Evolutionary conservation across 2,113 vertebrate species (phyloP).

Genomic region (pig (Sus scrofa)): T2T-Sscrofa CM000826.6:21073001-21073500

Average conservation of each 20-base stretch:
- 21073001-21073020: neutral
- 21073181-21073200: neutral
- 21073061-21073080: neutral
- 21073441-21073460: neutral
- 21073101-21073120: neutral
- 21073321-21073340: neutral
- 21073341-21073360: neutral
- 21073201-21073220: neutral
- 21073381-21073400: neutral
- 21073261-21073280: neutral
- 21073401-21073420: neutral
- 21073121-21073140: neutral
- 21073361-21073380: neutral
- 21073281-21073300: neutral
- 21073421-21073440: neutral
- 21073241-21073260: neutral
- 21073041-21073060: neutral
- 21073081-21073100: neutral
- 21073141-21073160: neutral
- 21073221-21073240: neutral
- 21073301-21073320: neutral
- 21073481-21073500: neutral
- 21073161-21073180: neutral
- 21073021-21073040: neutral
- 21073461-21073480: neutral